Evolutionary conservation across 2,888 invertebrate genomes (phyloP), one percentile per base, ranked within the genome.

Genomic region (Dorcus hopei): DNA sequence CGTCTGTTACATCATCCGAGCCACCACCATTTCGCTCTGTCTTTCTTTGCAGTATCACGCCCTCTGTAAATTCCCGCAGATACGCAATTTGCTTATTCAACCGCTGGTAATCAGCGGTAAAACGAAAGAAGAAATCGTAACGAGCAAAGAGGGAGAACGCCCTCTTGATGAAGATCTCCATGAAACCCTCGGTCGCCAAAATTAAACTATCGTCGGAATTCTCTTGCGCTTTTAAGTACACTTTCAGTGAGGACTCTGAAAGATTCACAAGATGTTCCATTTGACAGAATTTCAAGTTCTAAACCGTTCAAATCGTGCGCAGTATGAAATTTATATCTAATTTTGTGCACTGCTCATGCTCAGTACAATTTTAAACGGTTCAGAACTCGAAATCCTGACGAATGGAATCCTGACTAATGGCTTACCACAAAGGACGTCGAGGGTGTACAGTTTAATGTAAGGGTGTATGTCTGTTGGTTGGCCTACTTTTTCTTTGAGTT

Each of bases 401-500:
- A 14, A 14, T 14, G 14, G 14, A 14, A 14, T 14, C 14, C 14
- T 14, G 14, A 14, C 14, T 14, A 7, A 33, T 33, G 3, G 26
- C 38, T 49, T 43, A 79, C 79, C 79, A 55, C 77, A 76, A 43
- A 79, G 74, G 39, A 77, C 72, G 58, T 79, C 79, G 51, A 80
- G 67, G 2, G 78, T 77, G 26, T 80, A 80, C 53, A 80, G 75
- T 45, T 73, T 74, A 52, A 79, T 68, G 55, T 77, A 74, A 8
- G 77, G 76, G 59, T 78, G 81, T 11, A 83, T 74, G 62, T 84
- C 78, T 9, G 80, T 57, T 33, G 59, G 55, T 50, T 64, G 58
- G 11, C 59, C 64, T 42, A 56, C 58, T 16, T 64, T 45, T n/a
- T 58, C 53, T 38, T 58, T 60, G 41, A 68, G 53, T 54, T 60